Conservation (phyloP, 2,888 invertebrate species). For the Caenorhabditis angaria region DNA sequence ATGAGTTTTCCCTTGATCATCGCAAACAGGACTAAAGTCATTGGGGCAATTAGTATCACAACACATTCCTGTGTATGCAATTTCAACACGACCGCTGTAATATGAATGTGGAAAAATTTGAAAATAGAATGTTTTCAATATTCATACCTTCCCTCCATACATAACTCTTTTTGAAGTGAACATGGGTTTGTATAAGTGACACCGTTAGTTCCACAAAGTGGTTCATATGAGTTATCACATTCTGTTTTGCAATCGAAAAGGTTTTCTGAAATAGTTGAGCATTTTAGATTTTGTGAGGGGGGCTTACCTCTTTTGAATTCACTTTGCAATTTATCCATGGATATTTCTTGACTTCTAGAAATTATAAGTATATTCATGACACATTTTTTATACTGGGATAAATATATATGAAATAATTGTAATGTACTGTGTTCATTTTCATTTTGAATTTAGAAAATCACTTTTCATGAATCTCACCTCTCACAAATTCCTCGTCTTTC, state of each 20-base stretch:
- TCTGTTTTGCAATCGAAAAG: slow-evolving; percentile 34
- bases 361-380: too few relatives aligned
- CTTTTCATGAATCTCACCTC: slow-evolving; percentile 27
- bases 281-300: neutral
- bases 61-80: slow-evolving; percentile 53
- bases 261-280: slow-evolving; percentile 18
- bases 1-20: slow-evolving; percentile 49
- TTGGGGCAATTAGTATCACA: slow-evolving; percentile 48
- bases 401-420: too few relatives aligned
- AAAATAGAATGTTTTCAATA: neutral
- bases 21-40: slow-evolving; percentile 60
- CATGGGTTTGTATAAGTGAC: slow-evolving; percentile 65
- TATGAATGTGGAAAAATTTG: slow-evolving; percentile 3
- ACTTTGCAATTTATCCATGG: slow-evolving; percentile 12
- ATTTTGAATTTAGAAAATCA: too few relatives aligned
- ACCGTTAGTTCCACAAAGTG: slow-evolving; percentile 63
- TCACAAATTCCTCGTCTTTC: slow-evolving; percentile 34
- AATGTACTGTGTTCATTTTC: neutral
- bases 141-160: slow-evolving; percentile 23
- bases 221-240: slow-evolving; percentile 60
- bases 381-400: too few relatives aligned
- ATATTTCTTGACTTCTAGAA: neutral
- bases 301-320: slow-evolving; percentile 12
- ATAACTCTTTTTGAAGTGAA: slow-evolving; percentile 52
- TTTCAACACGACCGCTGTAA: slow-evolving; percentile 27